Evolutionary conservation across 2,888 invertebrate genomes (phyloP).

Genomic region (Andricus quercusramuli): DNA sequence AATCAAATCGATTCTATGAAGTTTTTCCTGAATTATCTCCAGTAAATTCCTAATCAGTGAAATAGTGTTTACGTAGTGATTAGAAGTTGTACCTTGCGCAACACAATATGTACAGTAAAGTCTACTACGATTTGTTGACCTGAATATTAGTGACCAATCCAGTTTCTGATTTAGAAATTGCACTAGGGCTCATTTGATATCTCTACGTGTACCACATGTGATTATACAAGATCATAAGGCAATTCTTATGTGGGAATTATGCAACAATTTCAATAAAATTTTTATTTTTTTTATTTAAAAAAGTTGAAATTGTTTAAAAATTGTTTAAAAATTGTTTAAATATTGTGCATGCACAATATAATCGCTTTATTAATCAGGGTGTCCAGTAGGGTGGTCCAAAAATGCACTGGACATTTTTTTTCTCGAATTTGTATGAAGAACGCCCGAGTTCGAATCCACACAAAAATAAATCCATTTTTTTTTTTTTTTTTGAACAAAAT

Average conservation of each 20-base stretch:
- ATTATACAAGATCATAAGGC: neutral
- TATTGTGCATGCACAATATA: neutral
- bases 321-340: too few species aligned
- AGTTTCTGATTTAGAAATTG: constrained; percentile 40
- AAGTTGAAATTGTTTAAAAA: neutral
- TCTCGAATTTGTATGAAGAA: too few species aligned
- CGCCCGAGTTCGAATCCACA: too few species aligned
- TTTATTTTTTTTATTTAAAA: neutral
- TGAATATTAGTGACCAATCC: constrained; percentile 52
- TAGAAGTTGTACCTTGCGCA: constrained; percentile 41
- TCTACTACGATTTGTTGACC: neutral
- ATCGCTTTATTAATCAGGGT: neutral
- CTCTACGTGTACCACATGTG: neutral
- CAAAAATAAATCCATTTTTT: too few species aligned
- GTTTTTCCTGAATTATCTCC: neutral
- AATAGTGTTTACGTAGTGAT: neutral
- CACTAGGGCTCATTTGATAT: neutral
- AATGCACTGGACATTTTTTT: too few species aligned
- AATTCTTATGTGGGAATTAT: neutral
- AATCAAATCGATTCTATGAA: neutral
- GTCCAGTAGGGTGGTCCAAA: too few species aligned
- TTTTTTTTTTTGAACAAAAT: too few species aligned
- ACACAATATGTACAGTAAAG: constrained; percentile 42
- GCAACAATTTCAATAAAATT: neutral
- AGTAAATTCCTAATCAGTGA: constrained; percentile 1